Conservation (phyloP, 2,113 vertebrate genomes). For the Dipodomys stephensi region DNA sequence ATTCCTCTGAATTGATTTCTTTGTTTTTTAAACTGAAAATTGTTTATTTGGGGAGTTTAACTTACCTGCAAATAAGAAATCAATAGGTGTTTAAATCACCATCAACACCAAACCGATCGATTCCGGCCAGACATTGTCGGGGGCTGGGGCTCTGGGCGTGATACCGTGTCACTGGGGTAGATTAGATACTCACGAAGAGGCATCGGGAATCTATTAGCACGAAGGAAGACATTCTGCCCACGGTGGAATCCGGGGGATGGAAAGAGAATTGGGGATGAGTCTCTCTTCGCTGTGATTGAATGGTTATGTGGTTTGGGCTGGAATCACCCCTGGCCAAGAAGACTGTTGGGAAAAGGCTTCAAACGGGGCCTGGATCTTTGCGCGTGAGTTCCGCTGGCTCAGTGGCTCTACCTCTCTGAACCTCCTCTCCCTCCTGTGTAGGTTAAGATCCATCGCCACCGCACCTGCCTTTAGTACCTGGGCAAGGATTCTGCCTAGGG, state of each 20-base stretch:
- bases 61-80: constrained; percentile 54
- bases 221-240: neutral
- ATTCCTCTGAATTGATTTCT: too few species aligned
- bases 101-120: neutral
- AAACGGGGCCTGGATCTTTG: neutral
- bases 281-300: neutral
- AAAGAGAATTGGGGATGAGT: neutral
- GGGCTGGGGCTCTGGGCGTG: neutral
- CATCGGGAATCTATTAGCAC: neutral
- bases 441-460: neutral
- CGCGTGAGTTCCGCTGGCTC: neutral
- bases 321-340: neutral
- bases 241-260: neutral
- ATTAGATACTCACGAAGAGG: neutral
- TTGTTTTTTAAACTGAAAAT: neutral
- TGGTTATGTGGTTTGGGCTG: neutral
- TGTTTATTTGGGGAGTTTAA: constrained; percentile 47
- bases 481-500: neutral
- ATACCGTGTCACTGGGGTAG: neutral
- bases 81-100: constrained; percentile 8
- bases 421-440: neutral
- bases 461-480: neutral
- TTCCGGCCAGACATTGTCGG: neutral
- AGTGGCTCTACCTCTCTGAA: neutral
- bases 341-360: neutral